These are phyloP conservation scores for Tipula vernalis DNA, from an alignment of 2,888 invertebrate genomes.

Conservation along the genomic window DNA sequence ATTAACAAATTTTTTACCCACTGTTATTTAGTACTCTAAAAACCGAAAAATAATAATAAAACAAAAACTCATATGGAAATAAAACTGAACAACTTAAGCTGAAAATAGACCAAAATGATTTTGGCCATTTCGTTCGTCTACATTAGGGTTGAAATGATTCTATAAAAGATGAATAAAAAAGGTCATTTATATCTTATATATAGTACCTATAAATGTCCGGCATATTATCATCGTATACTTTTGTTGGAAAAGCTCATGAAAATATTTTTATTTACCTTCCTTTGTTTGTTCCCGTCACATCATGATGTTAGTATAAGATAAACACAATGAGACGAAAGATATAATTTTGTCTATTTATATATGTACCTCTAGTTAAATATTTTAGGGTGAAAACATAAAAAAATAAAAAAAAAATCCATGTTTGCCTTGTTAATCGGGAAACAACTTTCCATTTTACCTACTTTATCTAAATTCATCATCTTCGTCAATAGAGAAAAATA, in stretches of 20 bases:
- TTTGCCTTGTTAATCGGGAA: background rate
- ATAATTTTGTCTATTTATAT: background rate
- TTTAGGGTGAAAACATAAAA: background rate
- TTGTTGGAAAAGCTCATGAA: background rate
- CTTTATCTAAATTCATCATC: background rate
- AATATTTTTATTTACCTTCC: background rate
- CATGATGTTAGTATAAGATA: background rate
- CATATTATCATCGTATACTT: background rate
- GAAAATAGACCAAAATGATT: background rate
- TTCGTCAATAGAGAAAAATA: background rate
- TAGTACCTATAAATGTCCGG: background rate
- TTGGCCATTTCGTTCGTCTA: background rate
- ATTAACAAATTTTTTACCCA: background rate
- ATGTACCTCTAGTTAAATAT: background rate
- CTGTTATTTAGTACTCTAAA: background rate
- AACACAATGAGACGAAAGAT: background rate
- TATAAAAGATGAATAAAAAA: background rate
- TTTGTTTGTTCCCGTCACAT: background rate
- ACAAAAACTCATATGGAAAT: background rate
- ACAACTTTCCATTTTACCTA: background rate
- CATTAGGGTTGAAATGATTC: background rate
- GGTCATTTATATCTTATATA: background rate
- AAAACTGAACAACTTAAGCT: background rate
- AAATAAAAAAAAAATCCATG: background rate
- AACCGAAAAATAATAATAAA: background rate